Conservation (phyloP, 2,888 invertebrate genomes). For the Diarsia rubi region DNA sequence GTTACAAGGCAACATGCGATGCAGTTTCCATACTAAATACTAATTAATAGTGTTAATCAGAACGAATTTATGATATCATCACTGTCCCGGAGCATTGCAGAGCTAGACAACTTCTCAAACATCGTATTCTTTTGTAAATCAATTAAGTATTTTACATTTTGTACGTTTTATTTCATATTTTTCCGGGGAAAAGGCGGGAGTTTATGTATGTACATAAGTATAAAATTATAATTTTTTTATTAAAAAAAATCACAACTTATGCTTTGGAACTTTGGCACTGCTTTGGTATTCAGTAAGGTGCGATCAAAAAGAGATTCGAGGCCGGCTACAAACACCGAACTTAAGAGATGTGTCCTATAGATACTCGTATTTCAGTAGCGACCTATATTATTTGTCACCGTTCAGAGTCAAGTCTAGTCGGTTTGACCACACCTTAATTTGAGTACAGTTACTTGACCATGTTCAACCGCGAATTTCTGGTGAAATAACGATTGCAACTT, state of each 20-base stretch:
- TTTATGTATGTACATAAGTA: conserved; percentile 28
- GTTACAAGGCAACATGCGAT: conserved; percentile 51
- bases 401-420: not conserved
- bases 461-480: too few relatives aligned
- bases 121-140: not conserved
- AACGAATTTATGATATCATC: conserved; percentile 52
- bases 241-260: not conserved
- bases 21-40: conserved; percentile 48
- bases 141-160: not conserved
- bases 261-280: conserved; percentile 4
- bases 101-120: conserved; percentile 6
- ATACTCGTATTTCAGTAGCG: not conserved
- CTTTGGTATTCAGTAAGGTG: conserved; percentile 12
- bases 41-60: conserved; percentile 38
- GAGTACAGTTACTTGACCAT: not conserved
- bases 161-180: conserved; percentile 44
- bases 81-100: not conserved
- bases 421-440: not conserved
- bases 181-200: conserved; percentile 15
- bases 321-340: not conserved
- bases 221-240: not conserved
- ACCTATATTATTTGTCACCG: not conserved
- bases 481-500: too few relatives aligned
- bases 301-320: not conserved
- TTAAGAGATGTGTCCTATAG: not conserved